A percentile compares a stretch with the other conserved stretches of the same genome.
These are phyloP conservation scores for Leucosticte australis DNA, from an alignment of 2,113 vertebrate species.

Conservation along the genomic window DNA sequence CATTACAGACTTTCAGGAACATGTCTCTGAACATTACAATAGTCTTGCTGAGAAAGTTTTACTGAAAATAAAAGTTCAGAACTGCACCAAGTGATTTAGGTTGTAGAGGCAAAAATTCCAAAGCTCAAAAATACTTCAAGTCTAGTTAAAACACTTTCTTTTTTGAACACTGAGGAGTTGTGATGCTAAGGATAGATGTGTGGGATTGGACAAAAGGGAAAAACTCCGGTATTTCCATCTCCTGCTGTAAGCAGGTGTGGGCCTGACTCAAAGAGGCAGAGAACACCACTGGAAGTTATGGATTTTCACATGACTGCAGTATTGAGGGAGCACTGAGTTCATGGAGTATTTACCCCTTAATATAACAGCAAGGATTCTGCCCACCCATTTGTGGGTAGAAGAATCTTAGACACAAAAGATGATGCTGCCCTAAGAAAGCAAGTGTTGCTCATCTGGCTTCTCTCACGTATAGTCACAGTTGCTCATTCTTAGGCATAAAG, in stretches of 20 bases:
- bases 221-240: not conserved
- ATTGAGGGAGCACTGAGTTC: not conserved
- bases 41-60: not conserved
- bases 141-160: not conserved
- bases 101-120: not conserved
- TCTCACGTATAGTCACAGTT: not conserved
- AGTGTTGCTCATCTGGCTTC: not conserved
- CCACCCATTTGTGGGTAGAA: not conserved
- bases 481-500: not conserved
- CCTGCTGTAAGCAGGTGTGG: conserved; percentile 15
- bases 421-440: not conserved
- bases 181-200: not conserved
- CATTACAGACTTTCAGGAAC: not conserved
- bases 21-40: not conserved
- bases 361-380: not conserved
- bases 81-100: not conserved
- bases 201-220: not conserved
- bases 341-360: not conserved
- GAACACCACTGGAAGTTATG: not conserved
- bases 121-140: not conserved
- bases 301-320: not conserved
- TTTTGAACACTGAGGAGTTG: not conserved
- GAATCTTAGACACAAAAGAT: not conserved
- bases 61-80: conserved; percentile 28
- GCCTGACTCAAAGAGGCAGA: not conserved